Evolutionary conservation across 2,888 invertebrate genomes (phyloP).

Genomic region (Hirtodrosophila confusa): DNA sequence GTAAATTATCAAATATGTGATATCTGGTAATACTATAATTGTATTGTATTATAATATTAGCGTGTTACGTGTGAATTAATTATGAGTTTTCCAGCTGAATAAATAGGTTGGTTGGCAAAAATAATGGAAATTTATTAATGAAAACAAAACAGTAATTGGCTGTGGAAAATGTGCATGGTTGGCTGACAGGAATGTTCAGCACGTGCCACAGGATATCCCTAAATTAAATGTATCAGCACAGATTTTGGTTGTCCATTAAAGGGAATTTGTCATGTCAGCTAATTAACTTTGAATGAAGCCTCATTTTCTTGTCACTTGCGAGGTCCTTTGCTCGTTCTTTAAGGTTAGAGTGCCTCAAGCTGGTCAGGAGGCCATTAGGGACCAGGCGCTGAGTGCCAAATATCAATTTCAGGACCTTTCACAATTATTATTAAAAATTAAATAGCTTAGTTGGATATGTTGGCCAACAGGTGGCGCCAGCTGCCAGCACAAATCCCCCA

Average conservation of each 20-base stretch:
- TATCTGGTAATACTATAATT: too few species aligned
- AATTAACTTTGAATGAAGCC: slow-evolving; percentile 33
- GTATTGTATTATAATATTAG: too few species aligned
- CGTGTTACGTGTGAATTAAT: too few species aligned
- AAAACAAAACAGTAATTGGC: slow-evolving; percentile 13
- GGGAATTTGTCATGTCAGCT: slow-evolving; percentile 23
- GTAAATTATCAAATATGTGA: too few species aligned
- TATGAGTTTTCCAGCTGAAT: too few species aligned
- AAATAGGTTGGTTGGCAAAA: too few species aligned
- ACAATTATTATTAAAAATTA: slow-evolving; percentile 1
- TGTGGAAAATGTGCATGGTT: slow-evolving; percentile 17
- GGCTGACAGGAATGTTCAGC: slow-evolving; percentile 19
- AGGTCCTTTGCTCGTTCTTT: slow-evolving; percentile 4
- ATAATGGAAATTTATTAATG: too few species aligned
- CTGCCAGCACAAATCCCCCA: not conserved
- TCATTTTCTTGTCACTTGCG: slow-evolving; percentile 5
- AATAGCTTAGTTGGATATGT: not conserved
- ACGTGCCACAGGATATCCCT: slow-evolving; percentile 4
- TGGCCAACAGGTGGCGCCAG: slow-evolving; percentile 38
- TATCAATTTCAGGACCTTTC: slow-evolving; percentile 31
- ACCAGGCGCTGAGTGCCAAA: slow-evolving; percentile 4
- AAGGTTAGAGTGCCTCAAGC: slow-evolving; percentile 12
- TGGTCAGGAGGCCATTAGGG: slow-evolving; percentile 20
- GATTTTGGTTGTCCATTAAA: slow-evolving; percentile 6
- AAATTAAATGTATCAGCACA: slow-evolving; percentile 24